These are phyloP conservation scores for Rhinichthys osculus DNA, from an alignment of 2,797 vertebrate genomes.

Conservation along the genomic window DNA sequence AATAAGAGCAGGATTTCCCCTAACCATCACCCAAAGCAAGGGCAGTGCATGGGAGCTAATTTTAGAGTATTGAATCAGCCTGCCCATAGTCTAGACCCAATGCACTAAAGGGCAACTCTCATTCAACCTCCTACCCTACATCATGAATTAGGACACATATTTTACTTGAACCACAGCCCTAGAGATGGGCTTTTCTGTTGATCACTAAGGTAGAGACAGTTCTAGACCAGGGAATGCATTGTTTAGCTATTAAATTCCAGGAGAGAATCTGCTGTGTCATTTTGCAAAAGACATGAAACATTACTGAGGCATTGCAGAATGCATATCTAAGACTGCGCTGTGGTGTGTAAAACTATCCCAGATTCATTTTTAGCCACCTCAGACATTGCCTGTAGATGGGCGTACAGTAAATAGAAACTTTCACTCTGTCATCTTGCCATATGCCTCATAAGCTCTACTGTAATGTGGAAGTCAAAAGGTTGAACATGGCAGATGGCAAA, in stretches of 20 bases:
- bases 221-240: background rate
- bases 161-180: background rate
- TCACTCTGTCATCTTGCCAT: conserved; percentile 56
- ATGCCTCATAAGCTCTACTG: conserved; percentile 25
- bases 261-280: conserved; percentile 16
- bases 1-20: conserved; percentile 65
- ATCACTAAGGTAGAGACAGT: background rate
- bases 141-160: conserved; percentile 22
- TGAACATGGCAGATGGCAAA: background rate
- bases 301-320: conserved; percentile 38
- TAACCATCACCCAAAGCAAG: conserved; percentile 42
- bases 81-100: conserved; percentile 39
- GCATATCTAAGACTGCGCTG: conserved; percentile 24
- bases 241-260: background rate
- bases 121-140: conserved; percentile 25
- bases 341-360: conserved; percentile 60
- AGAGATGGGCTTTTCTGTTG: background rate
- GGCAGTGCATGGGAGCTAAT: conserved; percentile 53
- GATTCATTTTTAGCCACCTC: conserved; percentile 61
- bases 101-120: conserved; percentile 52
- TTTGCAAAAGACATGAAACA: conserved; percentile 29
- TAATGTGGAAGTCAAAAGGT: background rate
- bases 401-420: conserved; percentile 62
- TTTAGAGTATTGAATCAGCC: conserved; percentile 66
- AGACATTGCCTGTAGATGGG: conserved; percentile 62